Percentiles rank a stretch among this genome's conserved stretches.
Evolutionary conservation across 2,113 vertebrate genomes (phyloP).

Genomic region (Desmodus rotundus): DNA sequence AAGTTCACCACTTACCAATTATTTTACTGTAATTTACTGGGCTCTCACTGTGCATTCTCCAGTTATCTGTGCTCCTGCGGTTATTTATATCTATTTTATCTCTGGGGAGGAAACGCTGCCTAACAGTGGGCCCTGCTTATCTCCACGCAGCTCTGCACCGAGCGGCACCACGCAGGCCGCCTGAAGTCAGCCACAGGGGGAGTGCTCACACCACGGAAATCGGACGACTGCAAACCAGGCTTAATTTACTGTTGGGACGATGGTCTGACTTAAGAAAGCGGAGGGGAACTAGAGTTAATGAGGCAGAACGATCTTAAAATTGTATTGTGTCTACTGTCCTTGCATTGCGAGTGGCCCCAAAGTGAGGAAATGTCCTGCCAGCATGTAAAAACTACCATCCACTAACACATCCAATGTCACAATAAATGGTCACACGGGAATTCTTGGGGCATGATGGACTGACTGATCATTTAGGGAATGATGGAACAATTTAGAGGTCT

Average conservation of each 20-base stretch:
- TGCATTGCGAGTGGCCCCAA: neutral
- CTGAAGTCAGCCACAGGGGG: neutral
- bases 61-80: neutral
- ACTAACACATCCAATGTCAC: neutral
- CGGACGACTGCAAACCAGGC: neutral
- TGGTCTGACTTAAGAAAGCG: neutral
- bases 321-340: neutral
- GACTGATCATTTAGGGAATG: neutral
- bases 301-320: neutral
- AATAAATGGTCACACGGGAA: neutral
- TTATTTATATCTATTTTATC: neutral
- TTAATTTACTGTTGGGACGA: neutral
- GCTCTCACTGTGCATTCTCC: neutral
- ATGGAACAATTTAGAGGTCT: neutral
- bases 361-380: neutral
- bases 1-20: neutral
- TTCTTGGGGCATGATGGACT: neutral
- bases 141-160: neutral
- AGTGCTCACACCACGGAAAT: neutral
- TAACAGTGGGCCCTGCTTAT: neutral
- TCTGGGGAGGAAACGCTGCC: neutral
- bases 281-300: neutral
- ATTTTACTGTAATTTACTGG: neutral
- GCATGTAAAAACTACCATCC: neutral
- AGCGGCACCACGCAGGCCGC: neutral